Evolutionary conservation across 2,888 invertebrate genomes (phyloP), one percentile per base, ranked within the genome.

Genomic region (Stenolophus ochropezus): DNA sequence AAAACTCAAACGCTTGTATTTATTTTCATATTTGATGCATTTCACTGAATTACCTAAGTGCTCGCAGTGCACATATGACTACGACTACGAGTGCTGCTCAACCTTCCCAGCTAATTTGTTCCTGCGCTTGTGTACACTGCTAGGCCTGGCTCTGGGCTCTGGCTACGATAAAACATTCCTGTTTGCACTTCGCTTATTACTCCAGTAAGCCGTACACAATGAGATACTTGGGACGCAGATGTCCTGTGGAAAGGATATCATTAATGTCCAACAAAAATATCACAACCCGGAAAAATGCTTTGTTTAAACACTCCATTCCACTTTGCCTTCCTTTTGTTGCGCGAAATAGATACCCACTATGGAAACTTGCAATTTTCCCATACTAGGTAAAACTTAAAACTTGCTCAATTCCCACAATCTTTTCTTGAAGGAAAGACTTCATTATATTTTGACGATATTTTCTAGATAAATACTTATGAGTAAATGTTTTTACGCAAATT

Each of bases 1-100:
- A 69, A 33, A 33, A 69, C 65, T 69, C 65, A 69, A 69, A 69
- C 33, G 33, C 33, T 69, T 69, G 33, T 69, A 69, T 69, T 69
- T 69, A 69, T 69, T 69, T 69, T 16, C 65, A 69, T 33, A 33
- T 33, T 33, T 33, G 33, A 69, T 69, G 65, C 65, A 69, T 69
- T 69, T 33, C 16, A 69, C 27, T 69, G 65, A 69, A 69, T 69
- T 69, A 69, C 18, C 27, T 33, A 69, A 69, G 65, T 69, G 65
- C 65, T 69, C 33, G 33, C 33, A 33, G n/a, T n/a, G n/a, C 33
- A 69, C 18, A 33, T 27, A 18, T 33, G 65, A n/a, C n/a, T n/a
- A n/a, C 27, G 11, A 42, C 33, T 42, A 42, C 33, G 11, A 42
- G 33, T 42, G 33, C 33, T 42, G 33, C 18, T 33, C 65, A 33